phyloP scores from a whole-genome alignment of 2,113 vertebrate genomes.

The Vidua chalybeata region DNA sequence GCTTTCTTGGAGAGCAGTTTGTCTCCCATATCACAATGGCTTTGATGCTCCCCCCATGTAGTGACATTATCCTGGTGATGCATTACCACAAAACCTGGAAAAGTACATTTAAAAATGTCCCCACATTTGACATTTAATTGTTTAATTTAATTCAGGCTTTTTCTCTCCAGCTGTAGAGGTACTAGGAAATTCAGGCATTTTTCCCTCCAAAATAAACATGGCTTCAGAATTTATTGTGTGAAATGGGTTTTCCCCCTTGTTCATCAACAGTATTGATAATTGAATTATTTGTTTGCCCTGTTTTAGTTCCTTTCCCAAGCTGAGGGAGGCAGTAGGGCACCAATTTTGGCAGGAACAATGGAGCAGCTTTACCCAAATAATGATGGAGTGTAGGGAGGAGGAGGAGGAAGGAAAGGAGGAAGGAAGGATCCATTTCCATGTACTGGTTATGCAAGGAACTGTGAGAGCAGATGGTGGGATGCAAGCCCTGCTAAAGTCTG shows the following conservation, averaged over 20 bases:
- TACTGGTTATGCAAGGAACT: not conserved
- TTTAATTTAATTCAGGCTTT: not conserved
- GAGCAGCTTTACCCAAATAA: not conserved
- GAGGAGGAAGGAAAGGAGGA: not conserved
- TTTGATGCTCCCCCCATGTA: not conserved
- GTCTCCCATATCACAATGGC: not conserved
- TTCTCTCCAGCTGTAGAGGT: not conserved
- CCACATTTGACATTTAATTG: not conserved
- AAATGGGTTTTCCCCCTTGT: not conserved
- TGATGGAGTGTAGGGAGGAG: not conserved
- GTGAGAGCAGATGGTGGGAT: slow-evolving; percentile 44
- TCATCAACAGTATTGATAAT: not conserved
- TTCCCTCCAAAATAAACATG: not conserved
- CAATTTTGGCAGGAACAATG: not conserved
- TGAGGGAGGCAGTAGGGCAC: slow-evolving; percentile 51
- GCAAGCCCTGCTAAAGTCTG: slow-evolving; percentile 13
- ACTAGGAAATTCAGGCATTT: not conserved
- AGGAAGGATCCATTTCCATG: not conserved
- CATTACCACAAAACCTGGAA: not conserved
- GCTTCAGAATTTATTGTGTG: not conserved
- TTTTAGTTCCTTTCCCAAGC: slow-evolving; percentile 21
- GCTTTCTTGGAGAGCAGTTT: not conserved
- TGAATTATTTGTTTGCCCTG: not conserved
- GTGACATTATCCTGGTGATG: not conserved
- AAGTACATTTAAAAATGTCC: not conserved